Evolutionary conservation across 2,888 invertebrate genomes (phyloP).

Genomic region (Drosophila engyochracea): DNA sequence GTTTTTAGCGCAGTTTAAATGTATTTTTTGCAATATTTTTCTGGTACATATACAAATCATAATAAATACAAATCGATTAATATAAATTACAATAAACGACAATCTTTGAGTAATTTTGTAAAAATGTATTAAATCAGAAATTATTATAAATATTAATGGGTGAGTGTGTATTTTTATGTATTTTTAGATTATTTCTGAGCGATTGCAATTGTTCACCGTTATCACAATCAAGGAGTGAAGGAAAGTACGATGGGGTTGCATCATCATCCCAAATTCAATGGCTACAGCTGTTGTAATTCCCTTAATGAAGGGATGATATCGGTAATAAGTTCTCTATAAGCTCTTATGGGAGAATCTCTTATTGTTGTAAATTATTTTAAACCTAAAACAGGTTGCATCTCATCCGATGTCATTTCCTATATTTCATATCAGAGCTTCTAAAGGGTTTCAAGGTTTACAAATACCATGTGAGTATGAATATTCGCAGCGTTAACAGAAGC

Average conservation of each 20-base stretch:
- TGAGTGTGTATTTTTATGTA: background rate
- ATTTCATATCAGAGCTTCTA: background rate
- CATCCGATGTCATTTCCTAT: background rate
- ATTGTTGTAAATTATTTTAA: background rate
- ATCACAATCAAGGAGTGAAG: background rate
- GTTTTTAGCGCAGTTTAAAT: background rate
- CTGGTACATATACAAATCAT: background rate
- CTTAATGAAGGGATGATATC: constrained; percentile 1
- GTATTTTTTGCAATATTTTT: background rate
- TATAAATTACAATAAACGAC: background rate
- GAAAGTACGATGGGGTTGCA: background rate
- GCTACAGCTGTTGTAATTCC: background rate
- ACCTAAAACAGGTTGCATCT: background rate
- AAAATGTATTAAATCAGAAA: background rate
- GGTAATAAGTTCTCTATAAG: background rate
- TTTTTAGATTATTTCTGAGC: background rate
- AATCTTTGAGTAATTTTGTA: background rate
- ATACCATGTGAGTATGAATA: background rate
- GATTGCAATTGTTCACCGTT: background rate
- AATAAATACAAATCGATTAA: background rate
- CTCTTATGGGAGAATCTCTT: background rate
- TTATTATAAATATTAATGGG: background rate
- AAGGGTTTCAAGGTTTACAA: background rate
- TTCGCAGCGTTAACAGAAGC: background rate
- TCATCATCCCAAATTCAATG: background rate